phyloP scores from a whole-genome alignment of 2,888 invertebrate species.

The Cryptocheilus praepositus region DNA sequence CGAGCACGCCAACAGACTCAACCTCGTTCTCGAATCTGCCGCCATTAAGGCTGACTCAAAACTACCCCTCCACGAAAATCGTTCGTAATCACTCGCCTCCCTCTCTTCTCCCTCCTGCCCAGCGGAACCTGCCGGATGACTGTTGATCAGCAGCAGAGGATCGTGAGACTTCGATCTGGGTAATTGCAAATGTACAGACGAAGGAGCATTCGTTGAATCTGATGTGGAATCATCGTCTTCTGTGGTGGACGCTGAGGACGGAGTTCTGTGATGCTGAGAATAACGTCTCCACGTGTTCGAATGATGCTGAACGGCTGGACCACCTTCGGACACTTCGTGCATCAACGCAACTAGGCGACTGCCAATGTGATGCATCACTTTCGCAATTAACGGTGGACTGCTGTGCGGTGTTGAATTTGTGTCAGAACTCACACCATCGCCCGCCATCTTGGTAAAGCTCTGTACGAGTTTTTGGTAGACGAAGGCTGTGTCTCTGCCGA shows the following conservation, averaged over 20 bases:
- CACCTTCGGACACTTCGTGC: constrained; percentile 92
- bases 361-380: constrained; percentile 95
- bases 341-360: constrained; percentile 90
- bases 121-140: constrained; percentile 55
- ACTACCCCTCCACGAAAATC: constrained; percentile 94
- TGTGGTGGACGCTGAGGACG: constrained; percentile 79
- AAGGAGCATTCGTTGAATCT: constrained; percentile 78
- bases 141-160: constrained; percentile 76
- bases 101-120: constrained; percentile 71
- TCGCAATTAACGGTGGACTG: constrained; percentile 90
- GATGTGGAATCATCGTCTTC: constrained; percentile 85
- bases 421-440: constrained; percentile 77
- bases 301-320: constrained; percentile 72
- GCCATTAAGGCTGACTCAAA: constrained; percentile 94
- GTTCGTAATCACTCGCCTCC: constrained; percentile 90
- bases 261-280: constrained; percentile 79
- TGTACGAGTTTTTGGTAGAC: constrained; percentile 92
- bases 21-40: constrained; percentile 88
- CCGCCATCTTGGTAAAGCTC: constrained; percentile 87
- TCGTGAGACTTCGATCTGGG: constrained; percentile 91
- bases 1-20: constrained; percentile 81
- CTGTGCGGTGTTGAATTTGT: constrained; percentile 77
- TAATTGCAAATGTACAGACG: constrained; percentile 73
- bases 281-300: constrained; percentile 79
- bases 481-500: constrained; percentile 85